Conservation (phyloP, 2,113 vertebrate species). For the human (Homo sapiens) region DNA sequence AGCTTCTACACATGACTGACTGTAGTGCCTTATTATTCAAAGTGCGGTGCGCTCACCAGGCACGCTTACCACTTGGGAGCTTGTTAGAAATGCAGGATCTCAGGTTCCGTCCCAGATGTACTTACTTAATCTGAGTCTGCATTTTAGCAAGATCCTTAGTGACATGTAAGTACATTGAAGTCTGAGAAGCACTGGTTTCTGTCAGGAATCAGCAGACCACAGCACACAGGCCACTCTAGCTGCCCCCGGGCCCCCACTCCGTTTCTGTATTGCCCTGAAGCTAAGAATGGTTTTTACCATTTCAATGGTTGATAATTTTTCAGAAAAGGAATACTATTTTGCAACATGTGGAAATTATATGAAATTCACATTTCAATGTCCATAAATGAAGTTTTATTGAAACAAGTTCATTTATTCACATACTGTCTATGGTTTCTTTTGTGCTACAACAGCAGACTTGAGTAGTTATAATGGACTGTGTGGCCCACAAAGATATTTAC, state of each 20-base stretch:
- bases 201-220: not conserved
- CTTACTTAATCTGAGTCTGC: not conserved
- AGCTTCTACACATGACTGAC: not conserved
- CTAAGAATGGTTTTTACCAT: constrained; percentile 27
- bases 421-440: not conserved
- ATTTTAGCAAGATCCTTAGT: not conserved
- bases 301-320: constrained; percentile 1
- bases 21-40: not conserved
- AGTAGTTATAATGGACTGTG: not conserved
- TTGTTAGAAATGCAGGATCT: not conserved
- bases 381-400: not conserved
- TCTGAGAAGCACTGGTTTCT: not conserved
- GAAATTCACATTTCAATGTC: not conserved
- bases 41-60: not conserved
- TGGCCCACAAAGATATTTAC: not conserved
- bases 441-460: not conserved
- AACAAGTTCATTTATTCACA: not conserved
- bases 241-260: not conserved
- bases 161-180: not conserved
- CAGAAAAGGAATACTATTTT: not conserved
- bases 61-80: not conserved
- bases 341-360: not conserved
- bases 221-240: not conserved
- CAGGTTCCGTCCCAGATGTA: not conserved
- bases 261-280: not conserved